Evolutionary conservation across 1,140 invertebrate species (phyloP), one percentile per base, ranked within the genome.

Genomic region (Mya arenaria): DNA sequence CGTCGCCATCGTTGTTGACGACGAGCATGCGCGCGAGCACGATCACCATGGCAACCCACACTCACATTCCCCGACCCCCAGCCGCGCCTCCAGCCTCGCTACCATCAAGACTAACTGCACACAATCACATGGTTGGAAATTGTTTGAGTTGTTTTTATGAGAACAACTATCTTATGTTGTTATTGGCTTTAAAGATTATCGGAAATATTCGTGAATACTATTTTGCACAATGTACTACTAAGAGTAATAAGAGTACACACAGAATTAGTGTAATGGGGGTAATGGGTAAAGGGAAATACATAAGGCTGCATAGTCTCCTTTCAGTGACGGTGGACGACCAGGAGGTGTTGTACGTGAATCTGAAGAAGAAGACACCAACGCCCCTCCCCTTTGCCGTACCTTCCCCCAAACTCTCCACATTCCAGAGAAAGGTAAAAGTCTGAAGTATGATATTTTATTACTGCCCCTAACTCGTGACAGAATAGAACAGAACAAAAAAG

Each of bases 71-170:
- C 75, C 75, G 0, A 78, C 75, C 36, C 75, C 62, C 10, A 78
- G 75, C 34, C 34, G 75, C 23, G 44, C 75, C 13, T 78, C 75
- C 17, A 78, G 75, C 68, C 75, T 56, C 37, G 75, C 75, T 41
- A 78, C 75, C n/a, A 78, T 78, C 62, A 78, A 78, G 65, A 78
- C 75, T n/a, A 78, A 78, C 52, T 78, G 75, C 28, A 78, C 75
- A 36, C 75, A 78, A 23, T 65, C 75, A n/a, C 75, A 78, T 68
- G 65, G 75, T 78, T 66, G 32, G 30, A n/a, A n/a, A n/a, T n/a
- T n/a, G n/a, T n/a, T n/a, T n/a, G n/a, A n/a, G n/a, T n/a, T n/a
- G n/a, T n/a, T n/a, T n/a, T n/a, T n/a, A n/a, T n/a, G n/a, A n/a
- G n/a, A n/a, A n/a, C n/a, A n/a, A n/a, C n/a, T n/a, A n/a, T n/a